Conservation (phyloP, 2,888 invertebrate species). For the Pteria penguin region DNA sequence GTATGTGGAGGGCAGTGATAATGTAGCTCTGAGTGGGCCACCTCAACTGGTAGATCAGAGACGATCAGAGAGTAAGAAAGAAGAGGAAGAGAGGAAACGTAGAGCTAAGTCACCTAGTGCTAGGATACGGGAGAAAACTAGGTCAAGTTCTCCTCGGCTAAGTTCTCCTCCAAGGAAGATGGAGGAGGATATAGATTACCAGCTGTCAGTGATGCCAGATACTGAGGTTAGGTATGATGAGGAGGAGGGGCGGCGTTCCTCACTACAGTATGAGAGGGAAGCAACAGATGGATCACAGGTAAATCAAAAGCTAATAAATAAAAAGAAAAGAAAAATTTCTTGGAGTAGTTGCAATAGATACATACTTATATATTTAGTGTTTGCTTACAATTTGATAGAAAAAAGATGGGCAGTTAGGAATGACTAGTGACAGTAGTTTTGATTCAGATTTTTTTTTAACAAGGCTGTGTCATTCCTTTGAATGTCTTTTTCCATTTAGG, state of each 20-base stretch:
- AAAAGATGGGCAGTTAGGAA: no score
- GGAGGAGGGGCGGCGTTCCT: not conserved
- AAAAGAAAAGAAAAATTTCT: not conserved
- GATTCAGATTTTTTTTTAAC: no score
- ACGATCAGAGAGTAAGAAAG: constrained; percentile 56
- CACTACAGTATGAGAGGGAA: not conserved
- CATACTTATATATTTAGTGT: not conserved
- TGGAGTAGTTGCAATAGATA: not conserved
- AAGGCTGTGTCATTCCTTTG: no score
- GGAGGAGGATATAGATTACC: not conserved
- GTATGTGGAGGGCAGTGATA: constrained; percentile 72
- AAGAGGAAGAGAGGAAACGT: constrained; percentile 67
- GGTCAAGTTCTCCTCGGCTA: constrained; percentile 72
- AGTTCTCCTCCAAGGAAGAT: constrained; percentile 60
- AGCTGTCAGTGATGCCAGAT: not conserved
- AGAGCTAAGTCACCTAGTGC: constrained; percentile 76
- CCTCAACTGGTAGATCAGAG: not conserved
- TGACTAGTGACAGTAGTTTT: no score
- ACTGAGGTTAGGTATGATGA: not conserved
- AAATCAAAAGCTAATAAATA: not conserved
- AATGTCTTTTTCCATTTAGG: no score
- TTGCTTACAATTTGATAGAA: not conserved
- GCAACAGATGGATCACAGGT: not conserved
- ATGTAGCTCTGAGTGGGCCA: constrained; percentile 7
- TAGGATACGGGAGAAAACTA: constrained; percentile 73